These are phyloP conservation scores for Orussus abietinus DNA, from an alignment of 1,140 invertebrate species.

Conservation along the genomic window DNA sequence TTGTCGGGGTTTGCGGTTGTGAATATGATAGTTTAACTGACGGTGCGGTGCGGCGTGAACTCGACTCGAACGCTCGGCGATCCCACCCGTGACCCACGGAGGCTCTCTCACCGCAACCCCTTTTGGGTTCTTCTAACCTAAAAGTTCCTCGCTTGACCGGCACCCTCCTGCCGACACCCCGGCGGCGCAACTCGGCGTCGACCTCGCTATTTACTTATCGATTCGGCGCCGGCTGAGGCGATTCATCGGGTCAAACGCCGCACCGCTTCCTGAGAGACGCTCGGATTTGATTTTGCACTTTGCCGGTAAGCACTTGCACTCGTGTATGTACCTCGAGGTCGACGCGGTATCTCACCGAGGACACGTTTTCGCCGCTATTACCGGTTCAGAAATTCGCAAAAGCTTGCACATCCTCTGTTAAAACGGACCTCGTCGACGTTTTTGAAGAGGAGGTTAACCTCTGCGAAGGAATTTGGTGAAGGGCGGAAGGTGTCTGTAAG, in stretches of 20 bases:
- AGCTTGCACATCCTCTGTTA: too few relatives aligned
- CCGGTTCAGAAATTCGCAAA: too few relatives aligned
- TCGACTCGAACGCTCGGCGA: background rate
- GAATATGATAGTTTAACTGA: background rate
- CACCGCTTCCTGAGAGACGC: too few relatives aligned
- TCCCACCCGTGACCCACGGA: background rate
- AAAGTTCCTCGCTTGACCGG: background rate
- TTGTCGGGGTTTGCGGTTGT: slow-evolving; percentile 5
- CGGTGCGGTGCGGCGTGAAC: background rate
- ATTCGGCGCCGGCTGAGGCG: slow-evolving; percentile 2
- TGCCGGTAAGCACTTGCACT: too few relatives aligned
- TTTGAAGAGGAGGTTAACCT: too few relatives aligned
- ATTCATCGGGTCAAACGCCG: background rate
- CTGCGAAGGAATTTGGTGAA: too few relatives aligned
- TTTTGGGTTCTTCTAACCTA: background rate
- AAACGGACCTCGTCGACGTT: too few relatives aligned
- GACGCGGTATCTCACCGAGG: too few relatives aligned
- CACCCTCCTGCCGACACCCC: background rate
- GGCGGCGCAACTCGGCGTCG: background rate
- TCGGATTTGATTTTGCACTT: too few relatives aligned
- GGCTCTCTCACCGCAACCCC: background rate
- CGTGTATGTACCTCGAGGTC: too few relatives aligned
- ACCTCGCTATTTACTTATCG: slow-evolving; percentile 9
- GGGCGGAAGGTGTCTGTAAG: too few relatives aligned
- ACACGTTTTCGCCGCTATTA: too few relatives aligned